Evolutionary conservation across 2,888 invertebrate species (phyloP).

Genomic region (Limulus polyphemus): DNA sequence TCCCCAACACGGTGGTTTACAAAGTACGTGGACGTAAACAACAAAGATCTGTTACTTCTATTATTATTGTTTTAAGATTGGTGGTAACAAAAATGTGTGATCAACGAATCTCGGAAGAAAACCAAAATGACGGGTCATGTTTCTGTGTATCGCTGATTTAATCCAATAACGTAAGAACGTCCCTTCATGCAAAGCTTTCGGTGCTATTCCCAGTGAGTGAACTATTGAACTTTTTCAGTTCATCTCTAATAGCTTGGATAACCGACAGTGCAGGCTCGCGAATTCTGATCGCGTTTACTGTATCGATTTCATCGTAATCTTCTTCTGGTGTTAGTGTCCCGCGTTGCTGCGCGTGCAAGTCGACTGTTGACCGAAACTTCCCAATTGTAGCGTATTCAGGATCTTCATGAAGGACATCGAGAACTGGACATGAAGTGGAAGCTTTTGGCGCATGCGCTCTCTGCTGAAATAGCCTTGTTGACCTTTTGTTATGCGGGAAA

Average conservation of each 20-base stretch:
- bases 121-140: too few species aligned
- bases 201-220: constrained; percentile 8
- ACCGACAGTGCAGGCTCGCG: constrained; percentile 14
- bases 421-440: background rate
- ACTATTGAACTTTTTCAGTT: constrained; percentile 15
- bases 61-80: too few species aligned
- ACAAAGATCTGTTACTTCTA: too few species aligned
- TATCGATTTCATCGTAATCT: constrained; percentile 17
- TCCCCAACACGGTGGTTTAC: too few species aligned
- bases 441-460: background rate
- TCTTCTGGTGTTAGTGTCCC: background rate
- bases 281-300: constrained; percentile 7
- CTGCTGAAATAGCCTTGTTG: background rate
- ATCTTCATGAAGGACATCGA: constrained; percentile 1
- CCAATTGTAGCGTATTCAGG: background rate
- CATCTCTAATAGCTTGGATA: constrained; percentile 18
- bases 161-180: too few species aligned
- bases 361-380: constrained; percentile 1
- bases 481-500: constrained; percentile 6
- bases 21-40: too few species aligned
- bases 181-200: constrained; percentile 14
- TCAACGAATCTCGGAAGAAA: too few species aligned
- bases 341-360: background rate
- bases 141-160: too few species aligned
- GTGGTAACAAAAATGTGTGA: too few species aligned